Conservation (phyloP, 2,113 vertebrate species). For the Stigmatopora argus region DNA sequence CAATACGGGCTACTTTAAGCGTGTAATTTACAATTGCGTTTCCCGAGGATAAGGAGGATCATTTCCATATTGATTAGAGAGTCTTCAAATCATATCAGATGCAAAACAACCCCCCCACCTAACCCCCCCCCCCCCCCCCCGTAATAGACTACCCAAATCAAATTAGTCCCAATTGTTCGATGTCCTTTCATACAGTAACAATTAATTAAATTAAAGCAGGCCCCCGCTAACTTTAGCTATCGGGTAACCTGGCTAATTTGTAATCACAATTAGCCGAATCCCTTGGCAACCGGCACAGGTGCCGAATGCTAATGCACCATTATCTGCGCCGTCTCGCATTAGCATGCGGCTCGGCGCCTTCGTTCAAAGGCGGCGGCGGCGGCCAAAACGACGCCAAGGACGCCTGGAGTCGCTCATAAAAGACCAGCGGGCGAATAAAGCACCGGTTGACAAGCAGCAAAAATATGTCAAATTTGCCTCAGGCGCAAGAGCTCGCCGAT, state of each 20-base stretch:
- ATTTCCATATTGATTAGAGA: conserved; percentile 56
- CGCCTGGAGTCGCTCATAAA: not conserved
- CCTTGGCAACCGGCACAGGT: conserved; percentile 15
- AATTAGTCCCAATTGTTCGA: conserved; percentile 53
- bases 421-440: not conserved
- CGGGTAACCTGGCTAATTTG: conserved; percentile 59
- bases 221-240: conserved; percentile 47
- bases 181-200: conserved; percentile 45
- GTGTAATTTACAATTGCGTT: conserved; percentile 31
- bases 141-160: conserved; percentile 51
- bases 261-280: conserved; percentile 62
- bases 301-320: conserved; percentile 53
- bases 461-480: not conserved
- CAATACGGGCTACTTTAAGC: conserved; percentile 7
- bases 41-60: conserved; percentile 14
- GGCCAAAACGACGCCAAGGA: conserved; percentile 40
- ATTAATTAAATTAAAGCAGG: conserved; percentile 52
- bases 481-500: not conserved
- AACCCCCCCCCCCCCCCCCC: no score
- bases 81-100: conserved; percentile 27
- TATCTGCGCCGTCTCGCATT: conserved; percentile 29
- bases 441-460: not conserved
- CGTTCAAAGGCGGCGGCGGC: conserved; percentile 16
- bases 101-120: conserved; percentile 3
- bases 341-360: conserved; percentile 37